Percentiles rank a stretch among this genome's conserved stretches.
These are phyloP conservation scores for Sinocyclocheilus anophthalmus DNA, from an alignment of 2,113 vertebrate species.

Conservation along the genomic window DNA sequence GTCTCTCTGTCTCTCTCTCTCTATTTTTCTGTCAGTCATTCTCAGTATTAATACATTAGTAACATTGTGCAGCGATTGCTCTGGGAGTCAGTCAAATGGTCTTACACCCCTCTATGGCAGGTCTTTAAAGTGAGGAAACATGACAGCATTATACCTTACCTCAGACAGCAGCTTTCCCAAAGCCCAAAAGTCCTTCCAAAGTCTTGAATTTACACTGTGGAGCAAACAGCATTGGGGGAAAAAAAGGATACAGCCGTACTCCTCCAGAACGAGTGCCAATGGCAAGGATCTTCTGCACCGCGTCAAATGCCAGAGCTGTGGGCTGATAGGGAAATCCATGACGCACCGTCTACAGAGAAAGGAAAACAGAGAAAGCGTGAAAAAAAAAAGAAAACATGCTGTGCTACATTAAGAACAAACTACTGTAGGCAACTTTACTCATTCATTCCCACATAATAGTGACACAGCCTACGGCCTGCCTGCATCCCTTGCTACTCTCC, in stretches of 20 bases:
- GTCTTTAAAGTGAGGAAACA: constrained; percentile 34
- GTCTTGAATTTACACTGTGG: constrained; percentile 1
- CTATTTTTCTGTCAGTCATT: constrained; percentile 24
- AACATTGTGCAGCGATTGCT: not conserved
- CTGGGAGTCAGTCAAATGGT: constrained; percentile 9
- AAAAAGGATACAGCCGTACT: constrained; percentile 97
- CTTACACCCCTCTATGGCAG: constrained; percentile 5
- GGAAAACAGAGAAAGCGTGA: constrained; percentile 42
- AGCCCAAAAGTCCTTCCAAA: not conserved
- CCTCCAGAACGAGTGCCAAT: constrained; percentile 92
- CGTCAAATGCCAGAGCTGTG: constrained; percentile 93
- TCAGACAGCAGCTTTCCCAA: constrained; percentile 37
- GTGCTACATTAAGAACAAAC: not conserved
- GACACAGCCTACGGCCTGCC: constrained; percentile 12
- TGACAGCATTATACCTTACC: constrained; percentile 65
- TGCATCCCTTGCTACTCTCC: not conserved
- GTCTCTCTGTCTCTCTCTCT: constrained; percentile 13
- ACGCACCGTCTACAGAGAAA: constrained; percentile 89
- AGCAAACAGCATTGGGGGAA: not conserved
- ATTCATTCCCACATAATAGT: constrained; percentile 23
- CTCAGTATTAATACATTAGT: not conserved
- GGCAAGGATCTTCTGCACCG: constrained; percentile 96
- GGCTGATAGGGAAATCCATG: constrained; percentile 97
- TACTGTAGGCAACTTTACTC: not conserved
- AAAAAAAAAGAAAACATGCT: not conserved